These are phyloP conservation scores for Saimiri boliviensis DNA, from an alignment of 2,113 vertebrate genomes.

Conservation along the genomic window DNA sequence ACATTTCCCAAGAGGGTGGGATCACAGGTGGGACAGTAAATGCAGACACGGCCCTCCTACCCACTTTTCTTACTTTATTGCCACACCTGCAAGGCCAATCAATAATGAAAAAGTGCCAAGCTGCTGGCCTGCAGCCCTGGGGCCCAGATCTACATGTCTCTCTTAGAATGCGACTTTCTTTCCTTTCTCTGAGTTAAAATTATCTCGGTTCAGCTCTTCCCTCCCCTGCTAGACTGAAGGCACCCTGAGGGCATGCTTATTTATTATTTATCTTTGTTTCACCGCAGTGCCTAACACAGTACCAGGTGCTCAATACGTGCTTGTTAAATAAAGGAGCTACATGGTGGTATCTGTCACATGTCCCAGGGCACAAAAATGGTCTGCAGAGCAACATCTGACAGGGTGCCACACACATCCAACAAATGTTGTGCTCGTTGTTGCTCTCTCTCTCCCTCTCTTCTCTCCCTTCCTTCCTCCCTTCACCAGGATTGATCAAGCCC, in stretches of 20 bases:
- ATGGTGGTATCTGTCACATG: background rate
- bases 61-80: background rate
- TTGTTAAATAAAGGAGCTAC: background rate
- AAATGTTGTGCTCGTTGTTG: accelerated
- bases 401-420: background rate
- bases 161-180: background rate
- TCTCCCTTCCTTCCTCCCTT: no score
- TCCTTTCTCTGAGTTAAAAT: background rate
- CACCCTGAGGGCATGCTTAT: background rate
- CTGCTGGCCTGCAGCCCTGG: background rate
- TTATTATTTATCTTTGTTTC: background rate
- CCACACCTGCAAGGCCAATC: background rate
- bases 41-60: background rate
- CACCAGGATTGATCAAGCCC: background rate
- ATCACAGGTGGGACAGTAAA: background rate
- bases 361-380: background rate
- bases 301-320: background rate
- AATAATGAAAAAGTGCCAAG: background rate
- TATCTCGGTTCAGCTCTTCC: background rate
- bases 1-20: background rate
- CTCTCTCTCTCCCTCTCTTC: accelerated
- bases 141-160: background rate
- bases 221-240: background rate
- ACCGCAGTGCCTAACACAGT: background rate
- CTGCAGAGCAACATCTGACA: background rate